phyloP scores from a whole-genome alignment of 2,888 invertebrate genomes.

The Hecatera dysodea region DNA sequence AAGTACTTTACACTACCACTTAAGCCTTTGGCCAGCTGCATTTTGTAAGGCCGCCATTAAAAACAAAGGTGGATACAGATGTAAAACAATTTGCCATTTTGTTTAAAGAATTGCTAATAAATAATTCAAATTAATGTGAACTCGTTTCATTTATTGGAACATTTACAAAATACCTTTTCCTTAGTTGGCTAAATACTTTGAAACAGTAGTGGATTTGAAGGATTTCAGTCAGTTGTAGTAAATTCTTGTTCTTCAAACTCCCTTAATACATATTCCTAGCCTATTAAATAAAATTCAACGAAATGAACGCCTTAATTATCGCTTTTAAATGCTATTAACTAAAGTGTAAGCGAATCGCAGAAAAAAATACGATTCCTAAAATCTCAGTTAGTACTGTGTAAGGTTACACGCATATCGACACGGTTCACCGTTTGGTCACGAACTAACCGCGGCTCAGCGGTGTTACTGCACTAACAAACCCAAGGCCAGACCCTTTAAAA shows the following conservation, averaged over 20 bases:
- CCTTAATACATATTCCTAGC: neutral
- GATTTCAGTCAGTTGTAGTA: neutral
- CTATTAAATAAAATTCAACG: too few relatives aligned
- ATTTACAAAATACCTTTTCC: too few relatives aligned
- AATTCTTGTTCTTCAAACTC: neutral
- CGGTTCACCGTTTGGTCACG: constrained; percentile 47
- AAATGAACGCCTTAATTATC: neutral
- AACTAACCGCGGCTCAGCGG: constrained; percentile 30
- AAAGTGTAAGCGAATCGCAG: neutral
- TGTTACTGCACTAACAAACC: constrained; percentile 25
- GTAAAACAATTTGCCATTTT: too few relatives aligned
- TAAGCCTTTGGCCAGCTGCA: too few relatives aligned
- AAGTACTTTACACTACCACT: neutral
- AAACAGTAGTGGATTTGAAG: neutral
- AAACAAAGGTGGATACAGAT: too few relatives aligned
- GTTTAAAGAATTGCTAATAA: too few relatives aligned
- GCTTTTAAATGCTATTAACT: neutral
- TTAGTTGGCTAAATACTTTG: too few relatives aligned
- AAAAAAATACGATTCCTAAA: constrained; percentile 22
- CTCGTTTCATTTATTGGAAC: too few relatives aligned
- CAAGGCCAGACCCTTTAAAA: constrained; percentile 42
- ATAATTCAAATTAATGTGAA: too few relatives aligned
- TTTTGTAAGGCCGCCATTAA: too few relatives aligned
- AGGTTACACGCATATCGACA: constrained; percentile 20
- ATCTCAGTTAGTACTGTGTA: constrained; percentile 7